Base-by-base conservation (phyloP, 2,888 invertebrate species). In the Iselma pallidipennis region DNA sequence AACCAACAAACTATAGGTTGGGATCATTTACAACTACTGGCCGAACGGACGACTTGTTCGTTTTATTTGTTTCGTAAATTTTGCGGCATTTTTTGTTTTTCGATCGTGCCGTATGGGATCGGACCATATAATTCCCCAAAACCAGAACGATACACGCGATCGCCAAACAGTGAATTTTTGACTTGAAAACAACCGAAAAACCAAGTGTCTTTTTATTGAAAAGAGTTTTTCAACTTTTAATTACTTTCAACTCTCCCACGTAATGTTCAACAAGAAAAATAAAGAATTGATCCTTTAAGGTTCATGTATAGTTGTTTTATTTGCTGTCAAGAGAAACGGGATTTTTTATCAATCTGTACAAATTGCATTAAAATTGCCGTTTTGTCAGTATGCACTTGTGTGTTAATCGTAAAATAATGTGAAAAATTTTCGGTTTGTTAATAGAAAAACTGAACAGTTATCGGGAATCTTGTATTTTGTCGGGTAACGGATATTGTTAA, bases 401-500 rank as follows among this genome's bases (percentile, higher is more conserved):
- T 21, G 52, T 31, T 52, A 52, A 52, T 52, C 52, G 52, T 33
- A 19, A 52, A 52, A 57, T 52, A 56, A 60, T 53, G 61, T 23
- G 1, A 6, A 21, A 45, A 12, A 45, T 16, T 45, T n/a, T 6
- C 12, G 1, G 12, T n/a, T 2, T n/a, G 23, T 21, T n/a, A 31
- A 28, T 50, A 4, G 12, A 50, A 29, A 28, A 50, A 50, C 50
- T 16, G 16, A 19, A 29, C 33, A 52, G 31, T 52, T 52, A 33
- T 23, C 59, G 59, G 56, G 55, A 60, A 26, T 56, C 19, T 16
- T 55, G 48, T 14, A 42, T 26, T 51, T 58, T 55, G n/a, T n/a
- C n/a, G n/a, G n/a, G n/a, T 33, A 31, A 54, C 54, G 58, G 64
- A 64, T 57, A 54, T 63, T 58, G 49, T 59, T 56, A 45, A 59